Conservation (phyloP, 2,797 vertebrate genomes). For the Neosilurus mollespiculum region DNA sequence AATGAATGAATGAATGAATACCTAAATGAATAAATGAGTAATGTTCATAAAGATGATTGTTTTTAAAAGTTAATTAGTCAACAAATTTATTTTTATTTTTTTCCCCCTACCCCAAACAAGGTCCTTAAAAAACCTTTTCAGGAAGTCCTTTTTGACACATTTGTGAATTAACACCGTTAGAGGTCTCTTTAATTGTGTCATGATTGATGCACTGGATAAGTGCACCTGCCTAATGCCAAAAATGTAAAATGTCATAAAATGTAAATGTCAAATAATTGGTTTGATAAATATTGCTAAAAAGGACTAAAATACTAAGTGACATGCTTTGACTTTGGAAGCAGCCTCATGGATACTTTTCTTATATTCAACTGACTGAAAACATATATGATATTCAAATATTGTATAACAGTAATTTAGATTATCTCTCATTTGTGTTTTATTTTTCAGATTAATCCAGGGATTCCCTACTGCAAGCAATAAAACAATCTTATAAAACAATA, state of each 20-base stretch:
- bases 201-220: neutral
- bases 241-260: too few relatives aligned
- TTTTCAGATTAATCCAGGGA: neutral
- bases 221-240: too few relatives aligned
- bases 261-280: too few relatives aligned
- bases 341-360: neutral
- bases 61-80: neutral
- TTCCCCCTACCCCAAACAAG: neutral
- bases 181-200: neutral
- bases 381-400: neutral
- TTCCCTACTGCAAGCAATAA: neutral
- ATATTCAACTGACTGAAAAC: neutral
- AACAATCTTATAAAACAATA: conserved; percentile 19
- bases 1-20: too few relatives aligned
- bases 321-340: neutral
- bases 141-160: neutral
- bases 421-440: neutral
- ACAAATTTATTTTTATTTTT: neutral
- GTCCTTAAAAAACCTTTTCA: neutral
- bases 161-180: conserved; percentile 1
- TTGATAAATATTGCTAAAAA: neutral
- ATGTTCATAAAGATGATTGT: neutral
- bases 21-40: too few relatives aligned
- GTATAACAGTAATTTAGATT: neutral
- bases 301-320: neutral